Evolutionary conservation across 2,888 invertebrate species (phyloP).

Genomic region (Plemyria rubiginata): DNA sequence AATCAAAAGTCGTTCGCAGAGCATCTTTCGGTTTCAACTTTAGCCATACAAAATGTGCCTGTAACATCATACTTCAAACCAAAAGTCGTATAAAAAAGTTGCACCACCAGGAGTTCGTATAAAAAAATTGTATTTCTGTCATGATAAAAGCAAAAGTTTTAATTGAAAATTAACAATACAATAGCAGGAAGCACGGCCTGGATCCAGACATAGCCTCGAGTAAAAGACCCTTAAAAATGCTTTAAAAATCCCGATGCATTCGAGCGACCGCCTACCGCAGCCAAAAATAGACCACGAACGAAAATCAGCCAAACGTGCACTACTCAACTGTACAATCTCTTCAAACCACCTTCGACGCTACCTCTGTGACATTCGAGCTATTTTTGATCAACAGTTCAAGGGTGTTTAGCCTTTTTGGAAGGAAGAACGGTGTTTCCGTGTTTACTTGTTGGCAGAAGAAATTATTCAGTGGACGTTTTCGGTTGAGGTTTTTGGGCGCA

Average conservation of each 20-base stretch:
- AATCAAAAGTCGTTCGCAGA: too few species aligned
- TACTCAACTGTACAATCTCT: neutral
- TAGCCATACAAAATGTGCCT: too few species aligned
- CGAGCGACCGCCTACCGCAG: slow-evolving; percentile 83
- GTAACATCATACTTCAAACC: too few species aligned
- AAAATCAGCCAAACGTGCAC: slow-evolving; percentile 8
- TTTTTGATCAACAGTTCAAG: slow-evolving; percentile 8
- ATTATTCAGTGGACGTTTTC: slow-evolving; percentile 67
- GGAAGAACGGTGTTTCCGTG: slow-evolving; percentile 53
- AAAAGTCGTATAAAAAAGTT: too few species aligned
- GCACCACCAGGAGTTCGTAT: too few species aligned
- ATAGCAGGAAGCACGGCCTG: slow-evolving; percentile 78
- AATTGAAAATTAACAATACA: slow-evolving; percentile 69
- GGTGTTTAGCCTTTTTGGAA: slow-evolving; percentile 32
- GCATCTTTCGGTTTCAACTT: too few species aligned
- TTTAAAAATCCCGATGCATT: slow-evolving; percentile 68
- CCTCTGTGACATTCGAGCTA: slow-evolving; percentile 1
- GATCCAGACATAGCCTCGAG: slow-evolving; percentile 70
- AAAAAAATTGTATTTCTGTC: too few species aligned
- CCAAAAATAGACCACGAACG: slow-evolving; percentile 72
- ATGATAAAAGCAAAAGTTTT: slow-evolving; percentile 43
- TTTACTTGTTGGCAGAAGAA: slow-evolving; percentile 74
- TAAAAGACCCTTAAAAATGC: slow-evolving; percentile 68
- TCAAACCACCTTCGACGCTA: slow-evolving; percentile 33
- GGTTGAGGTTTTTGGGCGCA: slow-evolving; percentile 43